These are phyloP conservation scores for Aphidius ervi DNA, from an alignment of 1,140 invertebrate genomes.

Conservation along the genomic window DNA sequence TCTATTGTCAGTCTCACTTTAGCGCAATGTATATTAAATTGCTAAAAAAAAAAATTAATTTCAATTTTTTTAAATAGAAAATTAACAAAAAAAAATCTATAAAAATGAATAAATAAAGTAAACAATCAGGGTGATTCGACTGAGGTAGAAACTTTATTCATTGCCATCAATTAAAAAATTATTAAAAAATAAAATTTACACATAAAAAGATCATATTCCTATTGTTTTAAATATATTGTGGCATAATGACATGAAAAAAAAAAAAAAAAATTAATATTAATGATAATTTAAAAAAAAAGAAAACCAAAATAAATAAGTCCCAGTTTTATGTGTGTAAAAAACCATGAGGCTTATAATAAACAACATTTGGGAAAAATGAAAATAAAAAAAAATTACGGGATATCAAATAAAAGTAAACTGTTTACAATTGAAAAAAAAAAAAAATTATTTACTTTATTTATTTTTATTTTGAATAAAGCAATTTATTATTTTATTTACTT, in stretches of 20 bases:
- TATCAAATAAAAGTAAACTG: constrained; percentile 54
- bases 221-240: constrained; percentile 9
- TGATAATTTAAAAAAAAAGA: constrained; percentile 31
- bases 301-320: constrained; percentile 22
- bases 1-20: neutral
- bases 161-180: neutral
- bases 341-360: constrained; percentile 52
- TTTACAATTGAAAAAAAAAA: constrained; percentile 28
- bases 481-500: too few relatives aligned
- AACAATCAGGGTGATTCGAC: neutral
- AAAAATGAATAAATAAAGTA: constrained; percentile 3
- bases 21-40: too few relatives aligned
- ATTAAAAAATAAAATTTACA: constrained; percentile 5
- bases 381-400: constrained; percentile 43
- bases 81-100: too few relatives aligned
- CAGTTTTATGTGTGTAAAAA: constrained; percentile 53
- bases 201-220: neutral
- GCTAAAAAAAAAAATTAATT: neutral
- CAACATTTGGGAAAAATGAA: constrained; percentile 47
- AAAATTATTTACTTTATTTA: too few relatives aligned
- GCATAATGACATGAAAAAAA: constrained; percentile 8
- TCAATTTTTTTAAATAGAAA: neutral
- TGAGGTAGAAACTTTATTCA: constrained; percentile 8
- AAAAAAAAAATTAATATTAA: constrained; percentile 6
- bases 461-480: too few relatives aligned